A percentile compares a stretch with the other conserved stretches of the same genome.
Conservation (phyloP, 2,888 invertebrate genomes). For the Lutraria lutraria region DNA sequence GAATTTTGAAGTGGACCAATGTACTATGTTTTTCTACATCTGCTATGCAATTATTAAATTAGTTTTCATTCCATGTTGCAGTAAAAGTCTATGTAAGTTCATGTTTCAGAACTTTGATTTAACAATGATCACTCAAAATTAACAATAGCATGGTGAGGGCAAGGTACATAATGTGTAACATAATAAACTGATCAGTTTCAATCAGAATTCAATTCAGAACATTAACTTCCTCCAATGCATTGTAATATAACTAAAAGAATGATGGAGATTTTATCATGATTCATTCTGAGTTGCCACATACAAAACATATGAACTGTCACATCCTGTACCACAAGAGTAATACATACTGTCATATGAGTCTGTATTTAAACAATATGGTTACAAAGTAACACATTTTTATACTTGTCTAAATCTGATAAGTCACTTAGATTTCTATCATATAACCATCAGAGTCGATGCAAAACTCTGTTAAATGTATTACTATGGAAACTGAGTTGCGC, state of each 20-base stretch:
- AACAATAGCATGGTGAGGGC: too few species aligned
- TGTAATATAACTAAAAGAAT: background rate
- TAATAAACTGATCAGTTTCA: too few species aligned
- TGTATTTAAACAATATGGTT: constrained; percentile 1
- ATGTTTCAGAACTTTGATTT: too few species aligned
- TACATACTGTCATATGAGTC: constrained; percentile 3
- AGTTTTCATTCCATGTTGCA: too few species aligned
- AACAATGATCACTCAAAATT: too few species aligned
- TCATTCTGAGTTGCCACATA: background rate
- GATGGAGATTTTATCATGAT: background rate
- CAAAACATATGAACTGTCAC: background rate
- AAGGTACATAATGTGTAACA: too few species aligned
- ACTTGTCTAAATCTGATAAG: constrained; percentile 9
- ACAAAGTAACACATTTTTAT: constrained; percentile 13
- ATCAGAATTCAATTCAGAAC: too few species aligned
- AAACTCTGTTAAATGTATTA: background rate
- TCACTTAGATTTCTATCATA: background rate
- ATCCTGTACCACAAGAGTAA: background rate
- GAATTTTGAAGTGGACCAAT: too few species aligned
- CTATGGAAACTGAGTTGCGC: background rate
- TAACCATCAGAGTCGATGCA: background rate
- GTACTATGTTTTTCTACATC: too few species aligned
- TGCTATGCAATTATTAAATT: too few species aligned
- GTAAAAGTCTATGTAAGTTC: too few species aligned
- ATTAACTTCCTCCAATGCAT: background rate